These are phyloP conservation scores for Dione juno DNA, from an alignment of 2,888 invertebrate species.

Conservation along the genomic window DNA sequence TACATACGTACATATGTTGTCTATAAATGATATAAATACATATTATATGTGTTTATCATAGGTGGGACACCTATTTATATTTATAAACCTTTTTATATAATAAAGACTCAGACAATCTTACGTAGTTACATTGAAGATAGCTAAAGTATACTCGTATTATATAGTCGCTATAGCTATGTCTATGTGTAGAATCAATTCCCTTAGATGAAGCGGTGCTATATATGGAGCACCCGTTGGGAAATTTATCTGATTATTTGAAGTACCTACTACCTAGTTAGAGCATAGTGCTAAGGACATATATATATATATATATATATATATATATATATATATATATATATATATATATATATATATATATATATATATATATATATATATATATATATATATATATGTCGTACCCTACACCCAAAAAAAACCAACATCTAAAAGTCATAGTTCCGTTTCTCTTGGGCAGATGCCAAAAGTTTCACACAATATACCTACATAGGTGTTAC, in stretches of 20 bases:
- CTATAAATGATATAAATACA: background rate
- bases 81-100: too few species aligned
- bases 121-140: background rate
- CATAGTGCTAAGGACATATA: background rate
- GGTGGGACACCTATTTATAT: too few species aligned
- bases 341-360: too few species aligned
- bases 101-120: background rate
- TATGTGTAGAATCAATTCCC: constrained; percentile 16
- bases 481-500: constrained; percentile 42
- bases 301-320: background rate
- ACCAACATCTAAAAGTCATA: constrained; percentile 28
- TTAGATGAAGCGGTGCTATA: constrained; percentile 7
- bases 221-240: constrained; percentile 17
- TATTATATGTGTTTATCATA: too few species aligned
- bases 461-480: constrained; percentile 40
- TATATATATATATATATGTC: too few species aligned
- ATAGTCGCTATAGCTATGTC: background rate
- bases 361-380: too few species aligned
- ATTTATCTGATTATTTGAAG: constrained; percentile 20
- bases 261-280: constrained; percentile 14
- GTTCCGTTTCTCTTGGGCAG: constrained; percentile 32
- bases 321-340: too few species aligned
- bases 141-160: constrained; percentile 12
- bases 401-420: background rate
- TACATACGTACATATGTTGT: background rate